Evolutionary conservation across 2,797 vertebrate genomes (phyloP), one percentile per base, ranked within the genome.

Genomic region (Silurus aristotelis): DNA sequence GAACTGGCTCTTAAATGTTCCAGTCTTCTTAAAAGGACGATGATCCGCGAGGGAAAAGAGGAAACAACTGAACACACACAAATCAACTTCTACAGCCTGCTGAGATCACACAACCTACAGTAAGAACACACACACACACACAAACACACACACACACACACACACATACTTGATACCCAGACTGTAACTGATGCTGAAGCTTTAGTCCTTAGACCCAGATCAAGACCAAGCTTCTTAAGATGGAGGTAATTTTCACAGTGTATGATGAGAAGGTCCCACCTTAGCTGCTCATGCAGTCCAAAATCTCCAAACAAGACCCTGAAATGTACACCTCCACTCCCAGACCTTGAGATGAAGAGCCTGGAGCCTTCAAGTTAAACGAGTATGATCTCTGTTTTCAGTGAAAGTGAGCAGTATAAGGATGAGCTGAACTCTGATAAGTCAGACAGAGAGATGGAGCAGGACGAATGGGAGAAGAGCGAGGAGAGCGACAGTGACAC

Each of bases 351-450:
- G 46, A 13, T 61, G 20, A 61, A 56, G 72, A 75, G 2, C 22
- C 10, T 2, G 25, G n/a, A 9, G 19, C 1, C 43, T 0, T 71
- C 14, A 48, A 2, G 5, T 79, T 48, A 66, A 55, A 79, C 1
- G 3, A 8, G 27, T 80, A 61, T 78, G 15, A 9, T 52, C 82
- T 27, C 20, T 84, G n/a, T 61, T 1, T 79, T 88, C 90, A 98
- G 96, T 75, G 98, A 99, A 91, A 95, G 95, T 63, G 98, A 99
- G 93, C 96, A 97, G 85, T 96, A 98, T 90, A 99, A 98, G 93
- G 98, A 99, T 93, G 98, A 99, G 92, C 94, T 96, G 55, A 99
- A 99, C 92, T 99, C 98, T 0, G 98, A 99, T 94, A 99, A 99
- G 90, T 99, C 98, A 0, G 98, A 99, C 93, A 94, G 97, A 85